Evolutionary conservation across 2,888 invertebrate species (phyloP).

Genomic region (Nasonovia ribisnigri): DNA sequence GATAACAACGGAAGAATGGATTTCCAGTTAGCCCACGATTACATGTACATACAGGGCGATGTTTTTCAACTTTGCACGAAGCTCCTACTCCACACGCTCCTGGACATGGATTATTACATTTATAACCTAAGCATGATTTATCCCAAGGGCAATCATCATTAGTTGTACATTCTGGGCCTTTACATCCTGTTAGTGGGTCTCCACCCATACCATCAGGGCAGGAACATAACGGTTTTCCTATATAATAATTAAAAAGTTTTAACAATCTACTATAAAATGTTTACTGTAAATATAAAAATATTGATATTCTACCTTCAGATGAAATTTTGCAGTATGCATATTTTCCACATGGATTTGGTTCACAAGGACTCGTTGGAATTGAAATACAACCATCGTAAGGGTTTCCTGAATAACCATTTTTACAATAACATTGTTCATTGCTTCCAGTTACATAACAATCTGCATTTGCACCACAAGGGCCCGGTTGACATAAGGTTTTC

Average conservation of each 20-base stretch:
- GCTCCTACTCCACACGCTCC: constrained; percentile 85
- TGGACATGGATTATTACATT: constrained; percentile 85
- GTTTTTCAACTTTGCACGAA: constrained; percentile 81
- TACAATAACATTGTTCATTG: constrained; percentile 87
- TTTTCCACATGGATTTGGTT: constrained; percentile 85
- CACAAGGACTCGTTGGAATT: constrained; percentile 79
- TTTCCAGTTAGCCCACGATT: constrained; percentile 81
- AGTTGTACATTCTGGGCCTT: constrained; percentile 83
- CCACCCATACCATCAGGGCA: constrained; percentile 83
- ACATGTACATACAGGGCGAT: constrained; percentile 85
- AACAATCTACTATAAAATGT: background rate
- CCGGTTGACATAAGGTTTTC: constrained; percentile 81
- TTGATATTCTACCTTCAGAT: constrained; percentile 73
- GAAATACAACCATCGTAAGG: constrained; percentile 83
- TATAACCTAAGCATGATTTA: constrained; percentile 84
- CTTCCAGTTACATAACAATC: constrained; percentile 87
- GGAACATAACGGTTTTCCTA: constrained; percentile 76
- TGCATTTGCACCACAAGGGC: constrained; percentile 85
- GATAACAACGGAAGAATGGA: constrained; percentile 81
- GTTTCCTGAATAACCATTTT: constrained; percentile 81
- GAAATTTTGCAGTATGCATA: constrained; percentile 81
- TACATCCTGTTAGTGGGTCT: constrained; percentile 82
- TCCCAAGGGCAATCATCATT: constrained; percentile 82
- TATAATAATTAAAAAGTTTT: constrained; percentile 20
- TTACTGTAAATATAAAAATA: background rate